These are phyloP conservation scores for Latrodectus hesperus DNA, from an alignment of 2,888 invertebrate genomes.

Conservation along the genomic window DNA sequence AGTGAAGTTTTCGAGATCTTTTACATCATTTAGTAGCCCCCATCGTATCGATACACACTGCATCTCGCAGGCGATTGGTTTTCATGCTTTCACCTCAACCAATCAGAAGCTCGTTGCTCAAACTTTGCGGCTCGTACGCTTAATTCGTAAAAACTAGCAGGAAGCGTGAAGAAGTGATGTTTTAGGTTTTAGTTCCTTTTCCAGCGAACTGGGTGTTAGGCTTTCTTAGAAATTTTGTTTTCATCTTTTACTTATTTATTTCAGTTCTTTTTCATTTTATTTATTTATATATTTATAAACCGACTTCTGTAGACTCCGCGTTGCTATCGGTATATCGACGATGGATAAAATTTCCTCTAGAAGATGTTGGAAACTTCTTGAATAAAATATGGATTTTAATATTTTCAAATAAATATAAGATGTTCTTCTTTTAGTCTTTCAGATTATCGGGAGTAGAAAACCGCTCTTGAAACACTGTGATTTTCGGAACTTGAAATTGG, in stretches of 20 bases:
- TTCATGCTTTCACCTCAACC: conserved; percentile 46
- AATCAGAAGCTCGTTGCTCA: conserved; percentile 53
- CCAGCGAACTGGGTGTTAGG: conserved; percentile 36
- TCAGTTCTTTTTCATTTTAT: conserved; percentile 25
- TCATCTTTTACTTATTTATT: conserved; percentile 31
- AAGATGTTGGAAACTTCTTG: conserved; percentile 2
- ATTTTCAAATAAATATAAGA: conserved; percentile 18
- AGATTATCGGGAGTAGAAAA: not conserved
- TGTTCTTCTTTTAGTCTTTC: not conserved
- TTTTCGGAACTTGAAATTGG: too few relatives aligned
- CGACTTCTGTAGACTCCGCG: not conserved
- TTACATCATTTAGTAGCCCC: conserved; percentile 67
- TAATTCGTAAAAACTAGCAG: conserved; percentile 55
- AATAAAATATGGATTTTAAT: conserved; percentile 27
- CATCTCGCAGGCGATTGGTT: conserved; percentile 48
- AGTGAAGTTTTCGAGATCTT: conserved; percentile 63
- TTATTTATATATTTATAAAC: conserved; percentile 47
- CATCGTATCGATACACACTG: conserved; percentile 60
- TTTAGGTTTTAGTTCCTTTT: conserved; percentile 34
- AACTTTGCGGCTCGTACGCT: conserved; percentile 61
- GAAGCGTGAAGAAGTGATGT: conserved; percentile 34
- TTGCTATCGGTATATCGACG: not conserved
- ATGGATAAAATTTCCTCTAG: conserved; percentile 4
- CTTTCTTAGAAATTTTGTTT: conserved; percentile 17
- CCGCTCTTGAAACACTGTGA: too few relatives aligned